These are phyloP conservation scores for Ametastegia equiseti DNA, from an alignment of 2,888 invertebrate species.

Conservation along the genomic window DNA sequence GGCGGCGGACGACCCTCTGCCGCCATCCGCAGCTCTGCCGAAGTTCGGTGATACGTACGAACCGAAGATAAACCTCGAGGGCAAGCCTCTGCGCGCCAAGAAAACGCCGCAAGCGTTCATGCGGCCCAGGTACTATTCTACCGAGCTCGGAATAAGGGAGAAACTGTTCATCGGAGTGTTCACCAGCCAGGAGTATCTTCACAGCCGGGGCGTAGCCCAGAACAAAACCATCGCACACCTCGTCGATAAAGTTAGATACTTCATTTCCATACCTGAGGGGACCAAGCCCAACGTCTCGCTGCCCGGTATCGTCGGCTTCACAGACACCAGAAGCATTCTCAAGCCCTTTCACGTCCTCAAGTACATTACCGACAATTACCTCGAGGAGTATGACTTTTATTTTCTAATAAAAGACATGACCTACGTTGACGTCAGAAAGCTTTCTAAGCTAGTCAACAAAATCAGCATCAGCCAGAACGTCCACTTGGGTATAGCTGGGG, in stretches of 20 bases:
- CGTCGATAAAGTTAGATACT: constrained; percentile 90
- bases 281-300: constrained; percentile 78
- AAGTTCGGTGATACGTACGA: constrained; percentile 74
- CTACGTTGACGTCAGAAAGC: constrained; percentile 88
- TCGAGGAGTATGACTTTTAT: constrained; percentile 95
- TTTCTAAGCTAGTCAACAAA: constrained; percentile 84
- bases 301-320: constrained; percentile 91
- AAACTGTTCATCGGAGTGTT: constrained; percentile 93
- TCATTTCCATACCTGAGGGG: constrained; percentile 80
- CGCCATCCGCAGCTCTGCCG: constrained; percentile 58
- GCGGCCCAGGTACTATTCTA: constrained; percentile 95
- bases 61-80: constrained; percentile 75
- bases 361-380: constrained; percentile 92
- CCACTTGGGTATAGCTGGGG: constrained; percentile 85
- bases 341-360: constrained; percentile 93
- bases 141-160: constrained; percentile 95
- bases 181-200: constrained; percentile 85
- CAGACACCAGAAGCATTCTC: constrained; percentile 86
- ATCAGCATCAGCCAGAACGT: constrained; percentile 92
- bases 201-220: constrained; percentile 87
- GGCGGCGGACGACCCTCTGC: constrained; percentile 49
- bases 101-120: constrained; percentile 81
- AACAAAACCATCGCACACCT: constrained; percentile 92
- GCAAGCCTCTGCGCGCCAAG: constrained; percentile 75
- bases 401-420: constrained; percentile 91